These are phyloP conservation scores for Misgurnus mizolepis DNA, from an alignment of 2,113 vertebrate genomes.

Conservation along the genomic window DNA sequence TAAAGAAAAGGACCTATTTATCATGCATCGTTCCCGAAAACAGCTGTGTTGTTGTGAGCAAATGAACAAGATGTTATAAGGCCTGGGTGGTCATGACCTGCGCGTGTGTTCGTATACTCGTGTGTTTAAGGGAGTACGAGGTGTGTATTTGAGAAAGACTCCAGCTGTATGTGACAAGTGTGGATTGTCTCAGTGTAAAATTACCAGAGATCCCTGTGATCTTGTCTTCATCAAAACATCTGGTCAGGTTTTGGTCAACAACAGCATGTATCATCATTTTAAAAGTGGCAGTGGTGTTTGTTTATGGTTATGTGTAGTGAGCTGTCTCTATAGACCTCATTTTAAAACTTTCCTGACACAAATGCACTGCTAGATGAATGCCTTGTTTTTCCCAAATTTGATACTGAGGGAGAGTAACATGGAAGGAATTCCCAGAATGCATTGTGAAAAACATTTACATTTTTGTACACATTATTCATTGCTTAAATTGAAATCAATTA, in stretches of 20 bases:
- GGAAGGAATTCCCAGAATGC: no score
- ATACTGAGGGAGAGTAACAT: no score
- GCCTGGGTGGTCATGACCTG: constrained; percentile 26
- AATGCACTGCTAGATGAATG: no score
- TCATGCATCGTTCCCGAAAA: constrained; percentile 37
- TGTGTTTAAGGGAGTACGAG: neutral
- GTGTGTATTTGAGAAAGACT: constrained; percentile 19
- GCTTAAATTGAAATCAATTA: no score
- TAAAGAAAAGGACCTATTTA: constrained; percentile 16
- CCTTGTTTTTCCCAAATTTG: no score
- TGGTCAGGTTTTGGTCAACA: constrained; percentile 18
- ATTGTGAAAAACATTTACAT: no score
- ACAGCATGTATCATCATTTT: neutral
- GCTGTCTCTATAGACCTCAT: neutral
- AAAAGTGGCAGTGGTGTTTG: neutral
- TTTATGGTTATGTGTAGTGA: neutral
- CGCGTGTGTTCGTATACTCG: constrained; percentile 15
- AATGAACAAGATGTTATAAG: constrained; percentile 16
- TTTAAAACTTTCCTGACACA: no score
- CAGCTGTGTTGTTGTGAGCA: constrained; percentile 45
- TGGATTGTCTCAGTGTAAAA: constrained; percentile 63
- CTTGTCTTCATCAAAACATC: constrained; percentile 32
- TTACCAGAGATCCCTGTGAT: constrained; percentile 58
- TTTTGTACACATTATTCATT: no score
- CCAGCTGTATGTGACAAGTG: constrained; percentile 51